Percentiles rank a stretch among this genome's conserved stretches.
phyloP scores from a whole-genome alignment of 1,140 invertebrate species.

The Bombus cullumanus region DNA sequence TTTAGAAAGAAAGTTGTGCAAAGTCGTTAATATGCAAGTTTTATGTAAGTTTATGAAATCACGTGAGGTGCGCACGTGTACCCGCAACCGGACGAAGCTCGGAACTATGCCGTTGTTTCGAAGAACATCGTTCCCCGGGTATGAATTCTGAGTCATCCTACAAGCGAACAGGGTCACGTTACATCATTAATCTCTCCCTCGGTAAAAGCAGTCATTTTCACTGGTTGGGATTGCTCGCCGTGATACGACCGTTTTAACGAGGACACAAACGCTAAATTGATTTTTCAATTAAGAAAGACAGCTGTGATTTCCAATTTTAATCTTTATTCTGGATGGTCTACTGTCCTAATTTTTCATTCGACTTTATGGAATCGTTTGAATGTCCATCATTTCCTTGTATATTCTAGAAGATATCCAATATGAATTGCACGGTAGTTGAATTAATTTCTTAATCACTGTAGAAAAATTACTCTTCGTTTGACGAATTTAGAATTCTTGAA shows the following conservation, averaged over 20 bases:
- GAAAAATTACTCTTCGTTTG: not conserved
- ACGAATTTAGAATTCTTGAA: not conserved
- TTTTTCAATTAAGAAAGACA: not conserved
- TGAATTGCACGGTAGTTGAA: not conserved
- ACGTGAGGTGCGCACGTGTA: conserved; percentile 32
- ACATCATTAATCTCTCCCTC: conserved; percentile 47
- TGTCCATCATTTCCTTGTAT: not conserved
- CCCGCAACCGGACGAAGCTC: not conserved
- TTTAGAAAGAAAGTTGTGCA: not conserved
- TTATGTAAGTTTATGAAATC: conserved; percentile 19
- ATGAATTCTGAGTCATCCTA: conserved; percentile 65
- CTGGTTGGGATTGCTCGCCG: not conserved
- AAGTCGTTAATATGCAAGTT: not conserved
- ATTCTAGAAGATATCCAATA: not conserved
- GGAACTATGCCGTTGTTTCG: not conserved
- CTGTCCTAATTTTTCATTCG: not conserved
- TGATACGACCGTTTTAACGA: not conserved
- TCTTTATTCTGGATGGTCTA: not conserved
- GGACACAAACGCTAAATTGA: not conserved
- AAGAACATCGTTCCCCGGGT: conserved; percentile 25
- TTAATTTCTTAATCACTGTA: not conserved
- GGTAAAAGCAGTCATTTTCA: conserved; percentile 17
- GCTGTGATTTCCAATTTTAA: not conserved
- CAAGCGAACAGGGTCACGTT: conserved; percentile 48
- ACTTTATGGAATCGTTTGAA: not conserved